A percentile compares a stretch with the other conserved stretches of the same genome.
These are phyloP conservation scores for Parnassius orleans DNA, from an alignment of 2,888 invertebrate genomes.

Conservation along the genomic window DNA sequence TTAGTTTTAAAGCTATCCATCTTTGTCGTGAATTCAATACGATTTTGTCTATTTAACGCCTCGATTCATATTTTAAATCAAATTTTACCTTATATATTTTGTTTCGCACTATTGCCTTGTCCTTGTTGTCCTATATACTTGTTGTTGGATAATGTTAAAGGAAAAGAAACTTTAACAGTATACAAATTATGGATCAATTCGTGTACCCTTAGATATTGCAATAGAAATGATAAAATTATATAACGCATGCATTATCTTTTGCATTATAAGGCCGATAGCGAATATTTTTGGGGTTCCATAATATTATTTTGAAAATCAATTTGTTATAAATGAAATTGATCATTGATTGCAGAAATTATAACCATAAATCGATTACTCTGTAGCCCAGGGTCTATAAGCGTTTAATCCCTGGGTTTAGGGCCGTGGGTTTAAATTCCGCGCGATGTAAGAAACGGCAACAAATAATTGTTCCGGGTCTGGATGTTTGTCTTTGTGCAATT, in stretches of 20 bases:
- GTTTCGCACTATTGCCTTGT: constrained; percentile 18
- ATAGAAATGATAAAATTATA: constrained; percentile 33
- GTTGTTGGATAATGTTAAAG: neutral
- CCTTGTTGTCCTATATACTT: too few species aligned
- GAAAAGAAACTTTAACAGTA: constrained; percentile 9
- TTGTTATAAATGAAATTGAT: neutral
- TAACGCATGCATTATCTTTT: constrained; percentile 35
- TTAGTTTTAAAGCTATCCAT: constrained; percentile 40
- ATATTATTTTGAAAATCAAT: neutral
- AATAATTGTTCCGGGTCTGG: too few species aligned
- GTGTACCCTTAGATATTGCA: constrained; percentile 8
- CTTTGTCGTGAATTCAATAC: constrained; percentile 39
- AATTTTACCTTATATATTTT: constrained; percentile 20
- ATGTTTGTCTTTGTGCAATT: too few species aligned
- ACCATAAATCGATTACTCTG: too few species aligned
- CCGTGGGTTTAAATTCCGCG: too few species aligned
- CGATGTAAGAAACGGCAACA: too few species aligned
- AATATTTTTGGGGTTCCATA: constrained; percentile 28
- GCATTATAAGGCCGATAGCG: constrained; percentile 34
- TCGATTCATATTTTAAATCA: constrained; percentile 32
- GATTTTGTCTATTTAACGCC: constrained; percentile 43
- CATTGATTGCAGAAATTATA: too few species aligned
- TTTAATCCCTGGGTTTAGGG: too few species aligned
- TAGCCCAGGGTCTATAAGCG: too few species aligned
- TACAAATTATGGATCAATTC: constrained; percentile 5